Percentiles rank a stretch among this genome's conserved stretches.
These are phyloP conservation scores for Ceryle rudis DNA, from an alignment of 2,797 vertebrate genomes.

Conservation along the genomic window DNA sequence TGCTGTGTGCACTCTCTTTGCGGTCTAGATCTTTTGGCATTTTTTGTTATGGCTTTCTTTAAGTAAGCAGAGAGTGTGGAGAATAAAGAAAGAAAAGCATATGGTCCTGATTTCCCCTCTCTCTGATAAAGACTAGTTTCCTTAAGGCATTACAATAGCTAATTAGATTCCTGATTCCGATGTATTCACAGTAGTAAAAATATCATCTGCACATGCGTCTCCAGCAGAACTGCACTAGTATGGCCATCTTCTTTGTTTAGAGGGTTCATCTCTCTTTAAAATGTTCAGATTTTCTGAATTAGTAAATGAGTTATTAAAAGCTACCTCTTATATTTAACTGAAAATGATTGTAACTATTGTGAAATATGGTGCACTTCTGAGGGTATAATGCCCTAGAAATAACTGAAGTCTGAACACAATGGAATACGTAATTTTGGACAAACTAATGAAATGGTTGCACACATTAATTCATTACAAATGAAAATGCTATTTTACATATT, in stretches of 20 bases:
- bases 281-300: background rate
- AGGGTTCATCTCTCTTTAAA: background rate
- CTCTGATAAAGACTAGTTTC: conserved; percentile 13
- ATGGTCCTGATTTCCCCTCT: conserved; percentile 18
- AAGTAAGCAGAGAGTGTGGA: background rate
- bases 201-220: background rate
- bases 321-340: background rate
- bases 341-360: background rate
- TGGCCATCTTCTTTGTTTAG: background rate
- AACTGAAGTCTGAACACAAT: background rate
- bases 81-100: background rate
- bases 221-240: background rate
- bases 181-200: conserved; percentile 38
- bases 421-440: background rate
- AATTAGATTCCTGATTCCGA: conserved; percentile 41
- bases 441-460: background rate
- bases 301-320: conserved; percentile 11
- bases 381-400: background rate
- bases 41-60: background rate
- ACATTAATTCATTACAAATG: background rate
- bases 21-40: background rate
- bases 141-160: conserved; percentile 39
- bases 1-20: background rate
- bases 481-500: background rate
- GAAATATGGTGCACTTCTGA: background rate